Evolutionary conservation across 2,113 vertebrate species (phyloP).

Genomic region (Thomomys bottae): DNA sequence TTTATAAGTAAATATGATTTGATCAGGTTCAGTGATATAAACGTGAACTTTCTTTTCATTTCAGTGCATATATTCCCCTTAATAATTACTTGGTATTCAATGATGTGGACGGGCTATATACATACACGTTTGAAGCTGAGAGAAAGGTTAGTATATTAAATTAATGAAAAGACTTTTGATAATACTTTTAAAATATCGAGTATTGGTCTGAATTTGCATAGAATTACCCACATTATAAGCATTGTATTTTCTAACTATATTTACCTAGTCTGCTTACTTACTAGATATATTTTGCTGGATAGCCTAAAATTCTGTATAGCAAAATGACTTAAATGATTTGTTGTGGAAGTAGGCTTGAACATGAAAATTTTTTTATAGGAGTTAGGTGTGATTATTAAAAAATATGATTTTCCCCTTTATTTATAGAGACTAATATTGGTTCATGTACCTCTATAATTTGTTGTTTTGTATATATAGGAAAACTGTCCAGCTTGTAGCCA

Average conservation of each 20-base stretch:
- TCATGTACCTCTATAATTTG: conserved; percentile 29
- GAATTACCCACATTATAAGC: neutral
- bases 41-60: conserved; percentile 73
- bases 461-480: conserved; percentile 82
- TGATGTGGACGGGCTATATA: conserved; percentile 95
- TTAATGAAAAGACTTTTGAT: conserved; percentile 24
- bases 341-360: conserved; percentile 25
- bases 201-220: conserved; percentile 24
- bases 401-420: conserved; percentile 8
- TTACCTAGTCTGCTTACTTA: neutral
- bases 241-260: conserved; percentile 23
- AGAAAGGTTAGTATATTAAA: conserved; percentile 89
- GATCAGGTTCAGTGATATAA: conserved; percentile 18
- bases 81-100: conserved; percentile 98
- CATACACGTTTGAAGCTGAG: conserved; percentile 96
- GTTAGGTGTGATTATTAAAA: conserved; percentile 29
- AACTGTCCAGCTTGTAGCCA: conserved; percentile 98
- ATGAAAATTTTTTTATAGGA: neutral
- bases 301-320: conserved; percentile 13
- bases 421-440: neutral
- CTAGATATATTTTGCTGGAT: conserved; percentile 16
- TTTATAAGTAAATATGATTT: conserved; percentile 49
- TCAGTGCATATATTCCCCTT: conserved; percentile 93
- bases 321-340: conserved; percentile 37
- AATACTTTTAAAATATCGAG: conserved; percentile 34